Evolutionary conservation across 2,888 invertebrate species (phyloP).

Genomic region (Drosophila recens): DNA sequence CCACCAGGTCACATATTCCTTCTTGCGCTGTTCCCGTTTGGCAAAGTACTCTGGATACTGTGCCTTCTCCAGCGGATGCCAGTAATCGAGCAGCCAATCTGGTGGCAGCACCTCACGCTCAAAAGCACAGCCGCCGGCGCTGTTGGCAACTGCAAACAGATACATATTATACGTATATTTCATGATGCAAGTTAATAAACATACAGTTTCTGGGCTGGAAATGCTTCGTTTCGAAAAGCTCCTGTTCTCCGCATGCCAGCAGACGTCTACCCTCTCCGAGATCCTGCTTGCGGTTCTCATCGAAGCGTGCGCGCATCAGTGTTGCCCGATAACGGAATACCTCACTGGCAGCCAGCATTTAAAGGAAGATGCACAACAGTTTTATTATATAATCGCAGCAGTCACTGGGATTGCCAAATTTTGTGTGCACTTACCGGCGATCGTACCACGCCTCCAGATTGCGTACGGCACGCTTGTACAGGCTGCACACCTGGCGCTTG

Average conservation of each 20-base stretch:
- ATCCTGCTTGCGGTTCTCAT: conserved; percentile 92
- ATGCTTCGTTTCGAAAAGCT: conserved; percentile 90
- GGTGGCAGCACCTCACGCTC: conserved; percentile 90
- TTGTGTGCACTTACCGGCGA: conserved; percentile 86
- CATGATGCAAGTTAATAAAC: background rate
- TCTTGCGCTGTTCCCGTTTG: conserved; percentile 93
- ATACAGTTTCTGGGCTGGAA: conserved; percentile 91
- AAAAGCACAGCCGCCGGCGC: conserved; percentile 93
- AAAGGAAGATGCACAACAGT: conserved; percentile 31
- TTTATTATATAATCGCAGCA: conserved; percentile 63
- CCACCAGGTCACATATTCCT: conserved; percentile 94
- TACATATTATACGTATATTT: background rate
- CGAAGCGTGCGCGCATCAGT: conserved; percentile 92
- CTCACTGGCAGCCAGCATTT: conserved; percentile 86
- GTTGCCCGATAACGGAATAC: conserved; percentile 93
- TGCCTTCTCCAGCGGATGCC: conserved; percentile 98
- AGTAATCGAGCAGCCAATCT: conserved; percentile 95
- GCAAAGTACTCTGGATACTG: conserved; percentile 98
- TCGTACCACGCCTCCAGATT: conserved; percentile 89
- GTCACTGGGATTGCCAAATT: background rate
- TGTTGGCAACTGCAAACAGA: conserved; percentile 87
- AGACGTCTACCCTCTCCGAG: conserved; percentile 90
- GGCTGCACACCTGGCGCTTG: conserved; percentile 90
- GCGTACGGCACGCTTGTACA: conserved; percentile 91
- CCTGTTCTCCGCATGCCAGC: conserved; percentile 90